These are phyloP conservation scores for Calameuta pallipes DNA, from an alignment of 2,888 invertebrate species.

Conservation along the genomic window DNA sequence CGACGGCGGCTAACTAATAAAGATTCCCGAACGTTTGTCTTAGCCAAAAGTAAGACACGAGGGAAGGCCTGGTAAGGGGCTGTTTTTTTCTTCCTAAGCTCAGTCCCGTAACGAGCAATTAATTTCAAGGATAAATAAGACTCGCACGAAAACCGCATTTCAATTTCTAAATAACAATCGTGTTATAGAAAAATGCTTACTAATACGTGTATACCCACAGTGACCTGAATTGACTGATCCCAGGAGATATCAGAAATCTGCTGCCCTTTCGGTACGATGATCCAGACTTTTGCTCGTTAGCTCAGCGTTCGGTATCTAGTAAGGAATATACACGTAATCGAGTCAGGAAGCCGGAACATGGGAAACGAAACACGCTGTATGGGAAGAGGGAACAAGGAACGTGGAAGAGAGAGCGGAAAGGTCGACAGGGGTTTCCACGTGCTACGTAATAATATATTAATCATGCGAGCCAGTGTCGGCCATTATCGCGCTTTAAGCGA, in stretches of 20 bases:
- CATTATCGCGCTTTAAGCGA: constrained; percentile 46
- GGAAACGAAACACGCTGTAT: neutral
- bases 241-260: neutral
- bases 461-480: constrained; percentile 34
- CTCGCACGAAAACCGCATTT: neutral
- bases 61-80: neutral
- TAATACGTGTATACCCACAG: neutral
- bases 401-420: neutral
- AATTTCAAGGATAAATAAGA: neutral
- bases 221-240: neutral
- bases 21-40: neutral
- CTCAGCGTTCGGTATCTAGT: neutral
- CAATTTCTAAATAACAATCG: neutral
- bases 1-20: neutral
- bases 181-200: neutral
- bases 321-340: neutral
- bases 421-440: neutral
- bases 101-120: neutral
- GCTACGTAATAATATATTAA: constrained; percentile 40
- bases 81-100: neutral
- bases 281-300: neutral
- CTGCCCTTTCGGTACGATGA: neutral
- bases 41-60: neutral
- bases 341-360: neutral
- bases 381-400: neutral